Evolutionary conservation across 2,797 vertebrate species (phyloP).

Genomic region (Coregonus sp.): DNA sequence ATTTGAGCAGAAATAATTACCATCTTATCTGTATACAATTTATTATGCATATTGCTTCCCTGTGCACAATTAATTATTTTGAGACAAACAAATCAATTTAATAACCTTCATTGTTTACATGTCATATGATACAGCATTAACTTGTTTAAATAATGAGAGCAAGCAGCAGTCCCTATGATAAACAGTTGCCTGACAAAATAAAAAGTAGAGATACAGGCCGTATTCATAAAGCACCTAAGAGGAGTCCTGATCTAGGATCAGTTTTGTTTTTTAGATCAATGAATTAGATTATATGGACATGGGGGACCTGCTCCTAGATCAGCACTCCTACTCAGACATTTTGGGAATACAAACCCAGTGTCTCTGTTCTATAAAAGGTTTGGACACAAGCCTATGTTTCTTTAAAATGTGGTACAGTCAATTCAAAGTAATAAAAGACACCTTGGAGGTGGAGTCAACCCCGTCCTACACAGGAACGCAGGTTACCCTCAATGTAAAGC

Average conservation of each 20-base stretch:
- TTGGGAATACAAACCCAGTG: too few relatives aligned
- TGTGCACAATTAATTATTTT: slow-evolving; percentile 17
- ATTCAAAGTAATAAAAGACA: slow-evolving; percentile 53
- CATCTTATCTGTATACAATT: slow-evolving; percentile 1
- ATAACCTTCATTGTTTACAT: slow-evolving; percentile 24
- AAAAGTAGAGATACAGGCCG: neutral
- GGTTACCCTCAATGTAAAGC: slow-evolving; percentile 24
- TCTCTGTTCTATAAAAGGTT: slow-evolving; percentile 20
- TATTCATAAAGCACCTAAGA: too few relatives aligned
- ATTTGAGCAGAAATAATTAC: slow-evolving; percentile 16
- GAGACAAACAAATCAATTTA: slow-evolving; percentile 16
- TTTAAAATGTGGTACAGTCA: slow-evolving; percentile 46
- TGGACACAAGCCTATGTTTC: slow-evolving; percentile 34
- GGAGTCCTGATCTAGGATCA: too few relatives aligned
- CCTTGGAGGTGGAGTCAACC: slow-evolving; percentile 26
- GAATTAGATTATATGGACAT: too few relatives aligned
- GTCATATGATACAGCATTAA: slow-evolving; percentile 34
- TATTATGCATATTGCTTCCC: slow-evolving; percentile 15
- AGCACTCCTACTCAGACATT: too few relatives aligned
- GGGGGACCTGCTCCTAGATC: too few relatives aligned
- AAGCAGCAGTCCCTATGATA: slow-evolving; percentile 14
- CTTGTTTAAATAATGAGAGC: slow-evolving; percentile 45
- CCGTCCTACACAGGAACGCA: slow-evolving; percentile 50
- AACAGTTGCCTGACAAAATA: slow-evolving; percentile 9
- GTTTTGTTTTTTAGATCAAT: too few relatives aligned